These are phyloP conservation scores for Echeneis naucrates DNA, from an alignment of 2,797 vertebrate genomes.

Conservation along the genomic window DNA sequence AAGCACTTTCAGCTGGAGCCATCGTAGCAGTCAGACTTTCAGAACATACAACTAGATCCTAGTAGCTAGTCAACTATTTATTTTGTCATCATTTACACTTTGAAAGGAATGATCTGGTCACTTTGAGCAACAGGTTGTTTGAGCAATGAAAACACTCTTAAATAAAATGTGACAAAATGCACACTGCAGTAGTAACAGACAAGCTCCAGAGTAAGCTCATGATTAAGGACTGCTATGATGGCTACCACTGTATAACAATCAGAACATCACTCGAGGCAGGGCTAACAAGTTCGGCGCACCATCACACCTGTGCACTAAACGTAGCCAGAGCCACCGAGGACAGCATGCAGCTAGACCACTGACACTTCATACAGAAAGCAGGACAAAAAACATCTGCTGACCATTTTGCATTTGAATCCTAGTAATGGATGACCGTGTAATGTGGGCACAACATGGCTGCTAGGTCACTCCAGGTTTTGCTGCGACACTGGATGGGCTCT, in stretches of 20 bases:
- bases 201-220: slow-evolving; percentile 24
- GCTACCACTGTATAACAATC: slow-evolving; percentile 41
- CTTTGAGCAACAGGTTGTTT: slow-evolving; percentile 5
- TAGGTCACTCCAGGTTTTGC: slow-evolving; percentile 55
- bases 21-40: slow-evolving; percentile 44
- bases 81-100: slow-evolving; percentile 7
- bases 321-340: slow-evolving; percentile 41
- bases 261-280: slow-evolving; percentile 36
- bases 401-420: slow-evolving; percentile 59
- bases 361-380: slow-evolving; percentile 30
- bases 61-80: not conserved
- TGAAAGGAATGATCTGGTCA: slow-evolving; percentile 39
- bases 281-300: slow-evolving; percentile 30
- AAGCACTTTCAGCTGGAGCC: slow-evolving; percentile 67
- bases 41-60: slow-evolving; percentile 38
- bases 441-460: slow-evolving; percentile 63
- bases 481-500: slow-evolving; percentile 33
- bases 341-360: slow-evolving; percentile 36
- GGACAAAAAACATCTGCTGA: slow-evolving; percentile 38
- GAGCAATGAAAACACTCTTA: slow-evolving; percentile 16
- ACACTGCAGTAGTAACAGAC: slow-evolving; percentile 27
- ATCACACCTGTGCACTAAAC: slow-evolving; percentile 18
- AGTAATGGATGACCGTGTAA: slow-evolving; percentile 43
- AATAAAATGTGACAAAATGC: slow-evolving; percentile 29
- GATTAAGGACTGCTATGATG: slow-evolving; percentile 50